Evolutionary conservation across 2,113 vertebrate genomes (phyloP), one percentile per base, ranked within the genome.

Genomic region (Saguinus imperator): DNA sequence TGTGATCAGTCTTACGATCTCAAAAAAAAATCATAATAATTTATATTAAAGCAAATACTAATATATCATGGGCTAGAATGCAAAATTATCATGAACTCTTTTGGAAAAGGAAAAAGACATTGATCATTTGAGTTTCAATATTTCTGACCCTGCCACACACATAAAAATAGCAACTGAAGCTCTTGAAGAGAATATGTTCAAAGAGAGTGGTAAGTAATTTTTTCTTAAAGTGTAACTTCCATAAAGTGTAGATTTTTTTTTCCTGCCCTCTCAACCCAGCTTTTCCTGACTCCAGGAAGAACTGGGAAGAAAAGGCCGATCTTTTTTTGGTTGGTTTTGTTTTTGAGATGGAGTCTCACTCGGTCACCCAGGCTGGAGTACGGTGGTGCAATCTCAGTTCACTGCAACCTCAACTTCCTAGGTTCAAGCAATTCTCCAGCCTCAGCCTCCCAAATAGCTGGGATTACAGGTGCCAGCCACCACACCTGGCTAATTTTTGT

Each of bases 141-240:
- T 55, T 80, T 80, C 77, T 87, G 81, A 55, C 32, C 7, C 21
- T 89, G n/a, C 16, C 43, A 55, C 64, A 86, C 3, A 66, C 29
- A 58, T 86, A 55, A 90, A 92, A 80, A 68, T 91, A 66, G 68
- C 48, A 82, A 58, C 6, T 20, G n/a, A 81, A 77, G 50, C 66
- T 89, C 29, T 89, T 82, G 48, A 91, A 92, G n/a, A 88, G n/a
- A 91, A 80, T 43, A 91, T 29, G 27, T 14, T 96, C 25, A 76
- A 76, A 72, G 17, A 85, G 40, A n/a, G 20, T 83, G 27, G 13
- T n/a, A 20, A 77, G 82, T 92, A 55, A 13, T 40, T 58, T 50
- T 95, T 92, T 57, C 21, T 91, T 57, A 72, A 89, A 94, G 68
- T 58, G 9, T 81, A 75, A 85, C 21, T 89, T 92, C 25, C 32